Conservation (phyloP, 2,113 vertebrate species). For the Meles meles region DNA sequence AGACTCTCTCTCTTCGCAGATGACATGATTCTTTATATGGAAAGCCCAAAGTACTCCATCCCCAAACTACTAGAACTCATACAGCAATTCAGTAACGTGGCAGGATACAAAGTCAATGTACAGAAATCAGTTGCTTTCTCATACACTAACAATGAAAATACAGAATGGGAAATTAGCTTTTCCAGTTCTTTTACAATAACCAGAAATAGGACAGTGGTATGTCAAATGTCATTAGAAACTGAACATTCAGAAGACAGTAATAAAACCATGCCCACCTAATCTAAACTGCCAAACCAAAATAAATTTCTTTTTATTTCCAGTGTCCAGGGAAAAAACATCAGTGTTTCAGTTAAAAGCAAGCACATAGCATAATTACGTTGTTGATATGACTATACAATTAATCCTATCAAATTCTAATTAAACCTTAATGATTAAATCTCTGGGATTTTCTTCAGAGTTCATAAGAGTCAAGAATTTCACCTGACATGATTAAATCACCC, state of each 20-base stretch:
- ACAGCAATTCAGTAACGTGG: too few species aligned
- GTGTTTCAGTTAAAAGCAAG: slow-evolving; percentile 47
- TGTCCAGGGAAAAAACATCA: slow-evolving; percentile 40
- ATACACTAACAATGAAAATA: too few species aligned
- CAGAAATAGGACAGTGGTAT: neutral
- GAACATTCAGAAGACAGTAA: neutral
- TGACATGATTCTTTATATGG: too few species aligned
- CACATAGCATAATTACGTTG: slow-evolving; percentile 21
- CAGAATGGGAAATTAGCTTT: neutral
- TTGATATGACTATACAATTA: slow-evolving; percentile 42
- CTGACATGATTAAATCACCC: slow-evolving; percentile 18
- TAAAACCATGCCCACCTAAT: slow-evolving; percentile 13
- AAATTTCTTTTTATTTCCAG: slow-evolving; percentile 55
- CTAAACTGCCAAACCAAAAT: slow-evolving; percentile 42
- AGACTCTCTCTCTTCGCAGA: too few species aligned
- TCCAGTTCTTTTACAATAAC: slow-evolving; percentile 24
- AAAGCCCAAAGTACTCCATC: too few species aligned
- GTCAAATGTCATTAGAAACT: neutral
- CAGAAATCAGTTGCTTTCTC: too few species aligned
- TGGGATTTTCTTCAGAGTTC: slow-evolving; percentile 38
- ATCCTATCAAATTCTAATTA: slow-evolving; percentile 43
- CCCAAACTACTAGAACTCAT: too few species aligned
- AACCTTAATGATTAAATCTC: slow-evolving; percentile 17
- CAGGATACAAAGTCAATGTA: too few species aligned
- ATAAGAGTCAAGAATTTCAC: slow-evolving; percentile 34